Percentiles rank a stretch among this genome's conserved stretches.
Conservation (phyloP, 2,888 invertebrate species). For the Disparrhopalites patrizii region DNA sequence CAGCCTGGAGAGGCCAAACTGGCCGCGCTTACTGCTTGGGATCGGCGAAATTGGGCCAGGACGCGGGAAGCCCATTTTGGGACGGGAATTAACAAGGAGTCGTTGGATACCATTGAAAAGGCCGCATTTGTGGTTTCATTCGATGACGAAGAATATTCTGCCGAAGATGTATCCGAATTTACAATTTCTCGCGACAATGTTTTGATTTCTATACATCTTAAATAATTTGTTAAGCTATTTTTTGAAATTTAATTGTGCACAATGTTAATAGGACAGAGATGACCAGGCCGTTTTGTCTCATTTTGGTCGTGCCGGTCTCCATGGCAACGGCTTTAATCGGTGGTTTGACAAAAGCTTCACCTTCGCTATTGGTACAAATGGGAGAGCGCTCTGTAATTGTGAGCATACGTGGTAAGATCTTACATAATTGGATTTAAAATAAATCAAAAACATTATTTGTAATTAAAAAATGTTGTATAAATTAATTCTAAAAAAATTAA, state of each 20-base stretch:
- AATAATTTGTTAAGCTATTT: no score
- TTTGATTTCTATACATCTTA: no score
- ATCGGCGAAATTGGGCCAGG: neutral
- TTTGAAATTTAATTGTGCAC: no score
- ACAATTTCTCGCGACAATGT: no score
- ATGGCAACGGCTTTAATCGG: conserved; percentile 92
- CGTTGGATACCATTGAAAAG: conserved; percentile 10
- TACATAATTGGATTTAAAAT: no score
- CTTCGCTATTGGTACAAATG: conserved; percentile 86
- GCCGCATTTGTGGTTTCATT: conserved; percentile 11
- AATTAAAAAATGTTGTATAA: conserved; percentile 8
- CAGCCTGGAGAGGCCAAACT: neutral
- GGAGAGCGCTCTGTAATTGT: conserved; percentile 70
- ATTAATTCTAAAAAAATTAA: no score
- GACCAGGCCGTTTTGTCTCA: no score
- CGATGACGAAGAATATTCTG: conserved; percentile 17
- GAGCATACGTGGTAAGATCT: conserved; percentile 99
- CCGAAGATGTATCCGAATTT: no score
- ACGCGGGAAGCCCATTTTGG: neutral
- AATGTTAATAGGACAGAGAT: no score
- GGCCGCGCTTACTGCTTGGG: neutral
- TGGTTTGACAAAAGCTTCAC: conserved; percentile 99
- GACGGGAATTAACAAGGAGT: neutral
- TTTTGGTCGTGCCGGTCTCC: conserved; percentile 79
- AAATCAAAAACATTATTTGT: conserved; percentile 49